A percentile compares a stretch with the other conserved stretches of the same genome.
phyloP scores from a whole-genome alignment of 2,113 vertebrate genomes.

The Anolis sagrei region DNA sequence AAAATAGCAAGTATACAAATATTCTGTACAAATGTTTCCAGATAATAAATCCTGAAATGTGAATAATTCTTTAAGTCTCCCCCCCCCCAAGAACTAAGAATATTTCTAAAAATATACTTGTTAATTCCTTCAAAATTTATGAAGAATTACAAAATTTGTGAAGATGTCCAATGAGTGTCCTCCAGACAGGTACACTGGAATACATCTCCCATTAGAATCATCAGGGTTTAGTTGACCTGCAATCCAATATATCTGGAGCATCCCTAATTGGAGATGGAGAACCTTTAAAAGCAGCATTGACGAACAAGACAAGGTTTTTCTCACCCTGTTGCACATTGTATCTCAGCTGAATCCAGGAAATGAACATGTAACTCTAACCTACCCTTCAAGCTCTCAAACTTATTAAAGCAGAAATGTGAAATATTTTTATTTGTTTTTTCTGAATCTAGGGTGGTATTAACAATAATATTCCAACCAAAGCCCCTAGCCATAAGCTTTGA shows the following conservation, averaged over 20 bases:
- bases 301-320: neutral
- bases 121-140: too few relatives aligned
- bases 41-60: too few relatives aligned
- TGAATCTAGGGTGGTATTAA: conserved; percentile 32
- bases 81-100: too few relatives aligned
- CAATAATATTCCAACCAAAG: conserved; percentile 31
- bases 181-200: neutral
- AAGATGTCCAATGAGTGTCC: neutral
- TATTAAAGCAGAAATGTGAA: conserved; percentile 41
- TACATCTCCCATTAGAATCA: neutral
- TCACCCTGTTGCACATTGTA: neutral
- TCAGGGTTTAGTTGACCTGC: neutral
- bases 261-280: neutral
- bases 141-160: too few relatives aligned
- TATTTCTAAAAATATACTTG: too few relatives aligned
- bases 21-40: too few relatives aligned
- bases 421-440: conserved; percentile 27
- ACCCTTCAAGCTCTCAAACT: neutral
- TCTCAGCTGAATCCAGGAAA: conserved; percentile 20
- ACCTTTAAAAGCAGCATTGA: neutral
- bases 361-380: conserved; percentile 9
- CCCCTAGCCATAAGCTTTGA: conserved; percentile 10
- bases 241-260: neutral
- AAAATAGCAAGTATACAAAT: too few relatives aligned
- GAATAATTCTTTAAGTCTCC: too few relatives aligned